A percentile compares a stretch with the other conserved stretches of the same genome.
These are phyloP conservation scores for Rhinopomastus cyanomelas DNA, from an alignment of 2,113 vertebrate genomes.

Conservation along the genomic window DNA sequence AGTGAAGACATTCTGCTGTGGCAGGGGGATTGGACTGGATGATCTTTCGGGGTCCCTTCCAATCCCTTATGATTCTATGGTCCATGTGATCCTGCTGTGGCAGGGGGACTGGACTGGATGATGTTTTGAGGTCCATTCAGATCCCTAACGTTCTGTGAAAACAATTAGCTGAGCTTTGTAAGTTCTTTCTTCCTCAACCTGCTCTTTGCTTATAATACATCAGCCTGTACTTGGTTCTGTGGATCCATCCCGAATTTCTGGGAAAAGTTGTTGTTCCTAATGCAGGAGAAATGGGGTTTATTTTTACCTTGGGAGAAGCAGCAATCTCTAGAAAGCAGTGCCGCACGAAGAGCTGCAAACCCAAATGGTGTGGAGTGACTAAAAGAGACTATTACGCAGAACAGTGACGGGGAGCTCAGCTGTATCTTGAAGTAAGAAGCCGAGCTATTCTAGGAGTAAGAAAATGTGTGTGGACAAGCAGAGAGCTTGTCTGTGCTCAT, in stretches of 20 bases:
- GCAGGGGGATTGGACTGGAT: too few species aligned
- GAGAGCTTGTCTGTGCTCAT: slow-evolving; percentile 12
- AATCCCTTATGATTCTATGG: too few species aligned
- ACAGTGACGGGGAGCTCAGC: background rate
- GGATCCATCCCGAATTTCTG: background rate
- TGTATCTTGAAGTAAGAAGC: background rate
- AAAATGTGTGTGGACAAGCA: background rate
- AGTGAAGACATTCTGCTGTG: too few species aligned
- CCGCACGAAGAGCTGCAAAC: background rate
- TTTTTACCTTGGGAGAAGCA: background rate
- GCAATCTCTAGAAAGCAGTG: background rate
- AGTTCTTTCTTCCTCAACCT: background rate
- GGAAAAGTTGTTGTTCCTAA: background rate
- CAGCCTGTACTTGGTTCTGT: background rate
- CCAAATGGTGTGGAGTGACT: background rate
- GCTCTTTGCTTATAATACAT: background rate
- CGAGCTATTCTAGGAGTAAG: background rate
- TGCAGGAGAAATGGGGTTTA: background rate
- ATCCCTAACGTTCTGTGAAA: too few species aligned
- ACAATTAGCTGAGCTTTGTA: background rate
- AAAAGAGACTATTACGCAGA: background rate
- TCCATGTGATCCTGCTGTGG: too few species aligned
- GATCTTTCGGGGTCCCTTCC: too few species aligned
- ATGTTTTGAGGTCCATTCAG: too few species aligned
- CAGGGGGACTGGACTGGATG: too few species aligned